Evolutionary conservation across 1,140 invertebrate genomes (phyloP).

Genomic region (Onthophagus taurus): DNA sequence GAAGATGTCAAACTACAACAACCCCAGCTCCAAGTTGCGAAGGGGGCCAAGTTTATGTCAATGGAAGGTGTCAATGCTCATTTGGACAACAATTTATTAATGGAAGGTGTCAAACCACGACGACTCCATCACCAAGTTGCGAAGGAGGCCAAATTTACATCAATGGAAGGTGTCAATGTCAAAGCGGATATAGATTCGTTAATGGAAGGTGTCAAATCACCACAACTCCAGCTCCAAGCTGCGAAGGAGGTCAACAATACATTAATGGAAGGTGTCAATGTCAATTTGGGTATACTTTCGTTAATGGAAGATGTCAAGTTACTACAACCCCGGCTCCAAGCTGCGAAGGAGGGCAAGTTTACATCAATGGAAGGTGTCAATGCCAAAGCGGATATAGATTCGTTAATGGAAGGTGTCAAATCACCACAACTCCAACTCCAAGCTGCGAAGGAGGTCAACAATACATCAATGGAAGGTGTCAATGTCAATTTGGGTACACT

Average conservation of each 20-base stretch:
- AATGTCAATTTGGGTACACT: too few species aligned
- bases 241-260: too few species aligned
- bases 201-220: conserved; percentile 5
- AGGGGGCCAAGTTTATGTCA: neutral
- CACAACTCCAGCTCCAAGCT: neutral
- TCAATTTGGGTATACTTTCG: neutral
- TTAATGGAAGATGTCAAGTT: conserved; percentile 1
- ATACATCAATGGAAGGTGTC: too few species aligned
- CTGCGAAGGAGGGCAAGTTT: neutral
- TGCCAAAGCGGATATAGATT: neutral
- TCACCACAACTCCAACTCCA: neutral
- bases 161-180: conserved; percentile 3
- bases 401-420: conserved; percentile 6
- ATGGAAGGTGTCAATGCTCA: conserved; percentile 5
- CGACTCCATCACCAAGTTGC: conserved; percentile 1
- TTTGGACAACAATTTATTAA: neutral
- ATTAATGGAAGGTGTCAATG: too few species aligned
- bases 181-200: neutral
- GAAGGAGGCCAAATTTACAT: neutral
- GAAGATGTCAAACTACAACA: conserved; percentile 5
- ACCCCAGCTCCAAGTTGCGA: neutral
- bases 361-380: conserved; percentile 7
- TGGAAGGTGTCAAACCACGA: neutral
- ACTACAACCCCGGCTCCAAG: conserved; percentile 1
- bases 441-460: too few species aligned